These are phyloP conservation scores for Caenorhabditis sp. DNA, from an alignment of 2,888 invertebrate species.

Conservation along the genomic window DNA sequence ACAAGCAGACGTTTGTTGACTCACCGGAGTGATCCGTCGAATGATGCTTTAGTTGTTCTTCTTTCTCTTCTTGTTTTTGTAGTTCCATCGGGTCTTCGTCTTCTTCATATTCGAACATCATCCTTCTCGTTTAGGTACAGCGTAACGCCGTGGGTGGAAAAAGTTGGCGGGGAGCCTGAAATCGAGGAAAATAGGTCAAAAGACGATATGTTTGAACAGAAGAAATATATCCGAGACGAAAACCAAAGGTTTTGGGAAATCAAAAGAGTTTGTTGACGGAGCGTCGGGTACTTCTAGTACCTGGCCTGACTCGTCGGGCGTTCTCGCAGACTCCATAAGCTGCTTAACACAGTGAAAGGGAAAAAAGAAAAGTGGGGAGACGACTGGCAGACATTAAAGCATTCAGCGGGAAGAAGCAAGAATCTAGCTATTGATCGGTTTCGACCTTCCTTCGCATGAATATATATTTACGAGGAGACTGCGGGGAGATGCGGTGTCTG, in stretches of 20 bases:
- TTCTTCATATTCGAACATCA: slow-evolving; percentile 70
- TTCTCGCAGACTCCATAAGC: slow-evolving; percentile 23
- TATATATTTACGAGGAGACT: slow-evolving; percentile 41
- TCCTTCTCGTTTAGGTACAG: slow-evolving; percentile 60
- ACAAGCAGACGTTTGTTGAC: slow-evolving; percentile 21
- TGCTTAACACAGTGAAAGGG: slow-evolving; percentile 27
- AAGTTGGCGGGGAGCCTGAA: slow-evolving; percentile 33
- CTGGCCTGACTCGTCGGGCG: slow-evolving; percentile 16
- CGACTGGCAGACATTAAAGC: slow-evolving; percentile 9
- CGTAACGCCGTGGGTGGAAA: slow-evolving; percentile 48
- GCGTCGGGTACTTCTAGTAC: slow-evolving; percentile 41
- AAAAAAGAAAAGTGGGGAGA: not conserved
- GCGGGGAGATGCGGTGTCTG: slow-evolving; percentile 30
- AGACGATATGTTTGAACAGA: slow-evolving; percentile 24
- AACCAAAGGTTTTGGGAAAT: slow-evolving; percentile 14
- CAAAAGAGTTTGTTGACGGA: slow-evolving; percentile 27
- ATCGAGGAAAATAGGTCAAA: slow-evolving; percentile 6
- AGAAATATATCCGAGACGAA: slow-evolving; percentile 13
- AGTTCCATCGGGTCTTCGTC: slow-evolving; percentile 65
- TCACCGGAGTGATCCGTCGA: slow-evolving; percentile 51
- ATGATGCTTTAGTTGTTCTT: slow-evolving; percentile 34
- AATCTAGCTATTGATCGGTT: slow-evolving; percentile 48
- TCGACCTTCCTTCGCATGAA: slow-evolving; percentile 32
- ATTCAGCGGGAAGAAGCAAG: slow-evolving; percentile 15
- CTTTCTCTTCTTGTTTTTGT: slow-evolving; percentile 30